phyloP scores from a whole-genome alignment of 2,113 vertebrate species.

The Psittacula cyanocephala region DNA sequence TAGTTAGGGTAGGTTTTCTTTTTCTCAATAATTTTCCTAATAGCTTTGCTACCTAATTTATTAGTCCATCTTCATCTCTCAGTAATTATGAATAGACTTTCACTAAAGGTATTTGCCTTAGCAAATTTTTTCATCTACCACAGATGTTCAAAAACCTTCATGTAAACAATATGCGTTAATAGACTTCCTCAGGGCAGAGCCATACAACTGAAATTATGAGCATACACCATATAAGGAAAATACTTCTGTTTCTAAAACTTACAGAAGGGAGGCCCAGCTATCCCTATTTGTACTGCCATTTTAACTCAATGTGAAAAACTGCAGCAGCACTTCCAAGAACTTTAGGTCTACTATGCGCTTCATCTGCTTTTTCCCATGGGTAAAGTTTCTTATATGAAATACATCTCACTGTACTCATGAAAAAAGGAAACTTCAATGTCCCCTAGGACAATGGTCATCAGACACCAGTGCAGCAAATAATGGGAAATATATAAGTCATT shows the following conservation, averaged over 20 bases:
- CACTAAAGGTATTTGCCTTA: neutral
- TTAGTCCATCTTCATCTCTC: neutral
- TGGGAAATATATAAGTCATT: neutral
- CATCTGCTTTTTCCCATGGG: neutral
- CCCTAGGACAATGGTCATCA: neutral
- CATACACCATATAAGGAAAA: neutral
- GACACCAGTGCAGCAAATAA: neutral
- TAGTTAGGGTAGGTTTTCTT: neutral
- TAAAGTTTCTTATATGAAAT: neutral
- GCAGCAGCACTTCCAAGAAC: neutral
- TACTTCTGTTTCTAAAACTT: neutral
- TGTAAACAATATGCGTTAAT: neutral
- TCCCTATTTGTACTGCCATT: neutral
- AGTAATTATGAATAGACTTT: neutral
- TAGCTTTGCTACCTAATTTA: neutral
- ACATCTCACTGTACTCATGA: neutral
- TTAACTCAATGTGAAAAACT: neutral
- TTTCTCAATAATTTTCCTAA: neutral
- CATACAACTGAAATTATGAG: neutral
- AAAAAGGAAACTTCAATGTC: rapidly evolving
- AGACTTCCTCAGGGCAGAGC: neutral
- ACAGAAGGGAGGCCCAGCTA: neutral
- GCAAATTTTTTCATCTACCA: neutral
- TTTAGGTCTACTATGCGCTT: neutral
- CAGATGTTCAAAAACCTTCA: neutral